These are phyloP conservation scores for Sturmia bella DNA, from an alignment of 2,888 invertebrate species.

Conservation along the genomic window DNA sequence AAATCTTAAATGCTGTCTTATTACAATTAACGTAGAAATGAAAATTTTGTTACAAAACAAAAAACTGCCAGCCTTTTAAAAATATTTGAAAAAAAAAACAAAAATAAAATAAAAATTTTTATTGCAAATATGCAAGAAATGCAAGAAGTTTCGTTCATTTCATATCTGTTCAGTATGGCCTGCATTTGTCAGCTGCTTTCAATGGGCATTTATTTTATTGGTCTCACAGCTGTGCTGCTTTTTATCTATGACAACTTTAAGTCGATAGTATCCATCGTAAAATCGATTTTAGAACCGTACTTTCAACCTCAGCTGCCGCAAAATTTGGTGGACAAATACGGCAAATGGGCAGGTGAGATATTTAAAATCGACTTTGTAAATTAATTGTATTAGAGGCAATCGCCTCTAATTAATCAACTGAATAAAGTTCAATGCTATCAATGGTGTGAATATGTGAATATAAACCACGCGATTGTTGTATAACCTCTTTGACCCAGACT, in stretches of 20 bases:
- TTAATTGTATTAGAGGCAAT: not conserved
- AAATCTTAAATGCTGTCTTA: not conserved
- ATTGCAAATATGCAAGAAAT: conserved; percentile 4
- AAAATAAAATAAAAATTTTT: not conserved
- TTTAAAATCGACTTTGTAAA: not conserved
- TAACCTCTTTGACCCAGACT: not conserved
- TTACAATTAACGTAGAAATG: not conserved
- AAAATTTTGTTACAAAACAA: not conserved
- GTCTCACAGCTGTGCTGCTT: conserved; percentile 73
- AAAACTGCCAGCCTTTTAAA: conserved; percentile 35
- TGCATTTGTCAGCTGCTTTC: conserved; percentile 76
- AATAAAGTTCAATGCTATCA: conserved; percentile 7
- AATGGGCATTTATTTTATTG: conserved; percentile 75
- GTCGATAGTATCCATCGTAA: conserved; percentile 84
- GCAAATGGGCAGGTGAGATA: conserved; percentile 92
- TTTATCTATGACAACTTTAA: conserved; percentile 84
- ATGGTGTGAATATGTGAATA: not conserved
- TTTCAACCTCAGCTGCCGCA: conserved; percentile 85
- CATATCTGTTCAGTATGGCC: conserved; percentile 74
- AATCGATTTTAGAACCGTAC: conserved; percentile 86
- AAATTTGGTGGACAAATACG: conserved; percentile 86
- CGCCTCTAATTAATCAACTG: not conserved
- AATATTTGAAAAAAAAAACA: not conserved
- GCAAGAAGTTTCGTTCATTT: conserved; percentile 26
- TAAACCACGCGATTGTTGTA: not conserved